Conservation (phyloP, 1,140 invertebrate genomes). For the Bombyx mandarina region DNA sequence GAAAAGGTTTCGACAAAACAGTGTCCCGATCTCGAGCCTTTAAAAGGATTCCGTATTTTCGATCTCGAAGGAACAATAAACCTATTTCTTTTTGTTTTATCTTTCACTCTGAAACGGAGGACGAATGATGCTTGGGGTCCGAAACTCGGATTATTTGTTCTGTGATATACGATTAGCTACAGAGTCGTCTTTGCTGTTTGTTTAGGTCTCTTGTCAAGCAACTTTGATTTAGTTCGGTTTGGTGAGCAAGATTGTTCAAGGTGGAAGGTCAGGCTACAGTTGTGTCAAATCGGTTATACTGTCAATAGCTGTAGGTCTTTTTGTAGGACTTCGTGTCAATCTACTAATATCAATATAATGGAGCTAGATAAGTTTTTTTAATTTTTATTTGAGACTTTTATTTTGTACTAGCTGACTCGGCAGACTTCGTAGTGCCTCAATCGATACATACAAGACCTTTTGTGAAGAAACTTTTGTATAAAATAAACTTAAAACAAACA, state of each 20-base stretch:
- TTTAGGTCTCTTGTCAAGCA: slow-evolving; percentile 9
- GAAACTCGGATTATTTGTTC: slow-evolving; percentile 14
- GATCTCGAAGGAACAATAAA: slow-evolving; percentile 28
- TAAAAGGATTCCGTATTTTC: slow-evolving; percentile 30
- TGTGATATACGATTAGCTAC: slow-evolving; percentile 11
- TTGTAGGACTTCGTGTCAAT: too few species aligned
- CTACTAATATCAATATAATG: too few species aligned
- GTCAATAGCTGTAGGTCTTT: too few species aligned
- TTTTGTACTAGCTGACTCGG: too few species aligned
- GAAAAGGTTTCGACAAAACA: slow-evolving; percentile 29
- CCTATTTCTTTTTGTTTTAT: slow-evolving; percentile 29
- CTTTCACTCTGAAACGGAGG: slow-evolving; percentile 18
- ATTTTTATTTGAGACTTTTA: too few species aligned
- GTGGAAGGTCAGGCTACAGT: not conserved
- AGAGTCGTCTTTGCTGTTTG: slow-evolving; percentile 1
- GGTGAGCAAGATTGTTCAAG: too few species aligned
- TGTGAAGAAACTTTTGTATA: too few species aligned
- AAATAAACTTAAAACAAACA: too few species aligned
- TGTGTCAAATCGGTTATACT: not conserved
- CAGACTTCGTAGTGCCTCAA: too few species aligned
- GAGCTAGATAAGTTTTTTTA: too few species aligned
- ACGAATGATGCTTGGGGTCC: slow-evolving; percentile 15
- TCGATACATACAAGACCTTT: too few species aligned
- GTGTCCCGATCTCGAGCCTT: slow-evolving; percentile 12
- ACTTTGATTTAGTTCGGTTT: too few species aligned